Conservation (phyloP, 1,140 invertebrate genomes). For the Leptinotarsa texana region DNA sequence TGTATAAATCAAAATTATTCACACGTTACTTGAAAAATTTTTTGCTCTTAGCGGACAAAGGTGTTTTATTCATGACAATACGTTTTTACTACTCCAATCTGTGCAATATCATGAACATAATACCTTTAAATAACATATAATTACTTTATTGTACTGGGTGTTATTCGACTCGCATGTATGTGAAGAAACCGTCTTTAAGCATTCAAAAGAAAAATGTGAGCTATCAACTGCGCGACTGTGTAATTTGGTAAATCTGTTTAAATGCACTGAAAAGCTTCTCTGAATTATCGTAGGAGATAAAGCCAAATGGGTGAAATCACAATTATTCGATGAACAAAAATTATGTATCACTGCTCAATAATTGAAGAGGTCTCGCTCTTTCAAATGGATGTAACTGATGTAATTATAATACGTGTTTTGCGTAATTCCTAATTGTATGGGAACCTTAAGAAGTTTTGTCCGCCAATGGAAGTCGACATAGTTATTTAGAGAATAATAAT, state of each 20-base stretch:
- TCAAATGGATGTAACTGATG: constrained; percentile 42
- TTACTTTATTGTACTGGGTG: constrained; percentile 8
- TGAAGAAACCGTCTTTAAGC: constrained; percentile 8
- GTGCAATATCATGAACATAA: background rate
- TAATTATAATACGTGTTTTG: constrained; percentile 41
- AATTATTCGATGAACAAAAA: constrained; percentile 33
- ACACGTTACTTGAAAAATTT: too few relatives aligned
- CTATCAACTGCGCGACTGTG: constrained; percentile 7
- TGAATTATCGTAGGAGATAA: constrained; percentile 19
- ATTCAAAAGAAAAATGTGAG: constrained; percentile 11
- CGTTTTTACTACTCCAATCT: background rate
- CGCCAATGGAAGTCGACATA: constrained; percentile 42
- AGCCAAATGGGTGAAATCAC: constrained; percentile 22
- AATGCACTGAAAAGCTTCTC: constrained; percentile 19
- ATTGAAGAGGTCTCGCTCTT: constrained; percentile 32
- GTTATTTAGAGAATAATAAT: constrained; percentile 48
- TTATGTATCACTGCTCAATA: constrained; percentile 41
- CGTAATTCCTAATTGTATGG: constrained; percentile 44
- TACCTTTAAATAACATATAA: constrained; percentile 8
- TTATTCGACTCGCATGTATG: constrained; percentile 1
- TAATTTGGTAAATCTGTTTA: constrained; percentile 24
- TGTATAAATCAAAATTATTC: too few relatives aligned
- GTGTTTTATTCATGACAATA: constrained; percentile 22
- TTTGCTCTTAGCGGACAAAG: background rate
- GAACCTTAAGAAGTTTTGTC: constrained; percentile 43